phyloP scores from a whole-genome alignment of 1,140 invertebrate species.

The Scaptomyza pallida region DNA sequence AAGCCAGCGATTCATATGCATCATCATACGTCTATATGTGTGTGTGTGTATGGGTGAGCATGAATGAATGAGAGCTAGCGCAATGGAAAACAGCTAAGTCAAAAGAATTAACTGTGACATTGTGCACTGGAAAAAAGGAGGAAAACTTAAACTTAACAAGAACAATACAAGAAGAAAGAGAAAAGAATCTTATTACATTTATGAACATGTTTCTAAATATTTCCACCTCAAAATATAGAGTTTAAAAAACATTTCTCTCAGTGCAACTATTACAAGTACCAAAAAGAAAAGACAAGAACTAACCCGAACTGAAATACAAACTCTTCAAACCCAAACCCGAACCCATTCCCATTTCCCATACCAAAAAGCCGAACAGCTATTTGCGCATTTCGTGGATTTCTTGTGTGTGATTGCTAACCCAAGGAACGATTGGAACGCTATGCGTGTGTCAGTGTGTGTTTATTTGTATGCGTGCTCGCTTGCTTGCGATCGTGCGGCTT shows the following conservation, averaged over 20 bases:
- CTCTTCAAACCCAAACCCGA: slow-evolving; percentile 3
- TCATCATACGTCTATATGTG: not conserved
- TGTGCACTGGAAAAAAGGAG: slow-evolving; percentile 2
- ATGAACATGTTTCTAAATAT: too few species aligned
- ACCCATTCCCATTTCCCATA: slow-evolving; percentile 12
- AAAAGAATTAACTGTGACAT: slow-evolving; percentile 31
- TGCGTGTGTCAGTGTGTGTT: slow-evolving; percentile 4
- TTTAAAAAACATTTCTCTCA: too few species aligned
- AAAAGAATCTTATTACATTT: too few species aligned
- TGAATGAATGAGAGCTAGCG: slow-evolving; percentile 42
- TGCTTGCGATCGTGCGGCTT: slow-evolving; percentile 41
- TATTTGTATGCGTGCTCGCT: slow-evolving; percentile 27
- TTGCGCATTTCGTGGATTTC: slow-evolving; percentile 63
- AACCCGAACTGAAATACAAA: slow-evolving; percentile 18
- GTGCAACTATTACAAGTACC: slow-evolving; percentile 9
- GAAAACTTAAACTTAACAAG: too few species aligned
- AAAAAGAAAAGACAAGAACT: slow-evolving; percentile 41
- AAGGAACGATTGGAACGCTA: slow-evolving; percentile 10
- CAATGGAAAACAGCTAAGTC: slow-evolving; percentile 29
- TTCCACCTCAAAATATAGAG: too few species aligned
- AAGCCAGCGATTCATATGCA: slow-evolving; percentile 10
- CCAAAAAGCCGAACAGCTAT: slow-evolving; percentile 49
- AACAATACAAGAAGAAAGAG: too few species aligned
- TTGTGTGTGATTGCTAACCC: slow-evolving; percentile 62
- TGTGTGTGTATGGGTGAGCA: slow-evolving; percentile 16